Evolutionary conservation across 2,888 invertebrate genomes (phyloP).

Genomic region (Amphiduros pacificus): DNA sequence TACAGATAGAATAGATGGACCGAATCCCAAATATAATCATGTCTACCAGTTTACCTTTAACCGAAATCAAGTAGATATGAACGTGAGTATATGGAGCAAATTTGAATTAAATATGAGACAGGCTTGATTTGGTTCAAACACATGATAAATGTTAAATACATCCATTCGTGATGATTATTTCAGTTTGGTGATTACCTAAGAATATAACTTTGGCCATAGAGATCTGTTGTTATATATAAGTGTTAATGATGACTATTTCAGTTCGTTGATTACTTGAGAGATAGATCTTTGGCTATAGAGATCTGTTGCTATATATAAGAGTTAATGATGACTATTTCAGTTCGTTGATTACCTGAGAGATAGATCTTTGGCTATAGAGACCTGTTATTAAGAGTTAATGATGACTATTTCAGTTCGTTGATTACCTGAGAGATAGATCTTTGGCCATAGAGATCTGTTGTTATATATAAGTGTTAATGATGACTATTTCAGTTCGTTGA

Average conservation of each 20-base stretch:
- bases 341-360: conserved; percentile 26
- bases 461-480: too few relatives aligned
- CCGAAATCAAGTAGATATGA: conserved; percentile 22
- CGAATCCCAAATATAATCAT: conserved; percentile 28
- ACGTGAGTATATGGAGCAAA: too few relatives aligned
- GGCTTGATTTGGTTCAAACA: too few relatives aligned
- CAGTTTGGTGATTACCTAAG: background rate
- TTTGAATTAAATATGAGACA: too few relatives aligned
- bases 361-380: conserved; percentile 22
- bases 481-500: conserved; percentile 25
- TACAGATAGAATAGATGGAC: conserved; percentile 22
- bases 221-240: too few relatives aligned
- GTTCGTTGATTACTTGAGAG: conserved; percentile 26
- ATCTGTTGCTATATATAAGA: conserved; percentile 12
- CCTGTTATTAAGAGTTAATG: too few relatives aligned
- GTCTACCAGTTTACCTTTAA: conserved; percentile 11
- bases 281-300: conserved; percentile 24
- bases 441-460: conserved; percentile 26
- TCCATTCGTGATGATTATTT: background rate
- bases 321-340: too few relatives aligned
- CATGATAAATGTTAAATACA: background rate
- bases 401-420: too few relatives aligned
- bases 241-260: too few relatives aligned
- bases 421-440: conserved; percentile 22
- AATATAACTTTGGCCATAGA: background rate